Conservation (phyloP, 2,888 invertebrate genomes). For the Melipona bicolor region DNA sequence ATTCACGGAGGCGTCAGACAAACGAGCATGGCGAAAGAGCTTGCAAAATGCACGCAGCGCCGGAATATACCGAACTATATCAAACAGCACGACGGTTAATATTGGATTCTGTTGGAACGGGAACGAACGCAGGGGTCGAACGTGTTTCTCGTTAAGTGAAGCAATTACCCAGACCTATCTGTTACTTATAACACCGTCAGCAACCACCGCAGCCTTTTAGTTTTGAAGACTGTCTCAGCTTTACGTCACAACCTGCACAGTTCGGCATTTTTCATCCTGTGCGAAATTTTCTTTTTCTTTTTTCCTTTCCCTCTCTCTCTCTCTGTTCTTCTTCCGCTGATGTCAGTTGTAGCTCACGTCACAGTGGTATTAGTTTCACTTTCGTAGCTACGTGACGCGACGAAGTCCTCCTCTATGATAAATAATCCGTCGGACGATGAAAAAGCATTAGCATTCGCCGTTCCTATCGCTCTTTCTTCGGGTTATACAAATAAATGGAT, state of each 20-base stretch:
- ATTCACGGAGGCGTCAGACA: constrained; percentile 52
- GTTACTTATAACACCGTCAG: constrained; percentile 82
- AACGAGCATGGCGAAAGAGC: constrained; percentile 61
- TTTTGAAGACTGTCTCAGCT: constrained; percentile 75
- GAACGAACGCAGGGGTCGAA: constrained; percentile 72
- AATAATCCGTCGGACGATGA: background rate
- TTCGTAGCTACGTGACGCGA: constrained; percentile 31
- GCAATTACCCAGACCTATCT: constrained; percentile 83
- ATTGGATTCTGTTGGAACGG: constrained; percentile 68
- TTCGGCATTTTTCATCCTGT: constrained; percentile 6
- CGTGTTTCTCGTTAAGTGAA: constrained; percentile 84
- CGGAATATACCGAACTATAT: constrained; percentile 71
- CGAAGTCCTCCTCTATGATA: background rate
- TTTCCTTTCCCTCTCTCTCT: background rate
- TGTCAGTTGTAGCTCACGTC: constrained; percentile 14
- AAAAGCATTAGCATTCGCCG: background rate
- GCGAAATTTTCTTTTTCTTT: background rate
- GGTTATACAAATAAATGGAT: constrained; percentile 3
- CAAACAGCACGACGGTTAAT: constrained; percentile 78
- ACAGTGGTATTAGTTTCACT: constrained; percentile 54
- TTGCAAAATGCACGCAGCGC: constrained; percentile 64
- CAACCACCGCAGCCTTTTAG: constrained; percentile 82
- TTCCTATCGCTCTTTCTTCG: background rate
- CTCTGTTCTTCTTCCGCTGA: background rate
- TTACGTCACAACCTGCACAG: constrained; percentile 64